Evolutionary conservation across 2,888 invertebrate genomes (phyloP).

Genomic region (Parnassius orleans): DNA sequence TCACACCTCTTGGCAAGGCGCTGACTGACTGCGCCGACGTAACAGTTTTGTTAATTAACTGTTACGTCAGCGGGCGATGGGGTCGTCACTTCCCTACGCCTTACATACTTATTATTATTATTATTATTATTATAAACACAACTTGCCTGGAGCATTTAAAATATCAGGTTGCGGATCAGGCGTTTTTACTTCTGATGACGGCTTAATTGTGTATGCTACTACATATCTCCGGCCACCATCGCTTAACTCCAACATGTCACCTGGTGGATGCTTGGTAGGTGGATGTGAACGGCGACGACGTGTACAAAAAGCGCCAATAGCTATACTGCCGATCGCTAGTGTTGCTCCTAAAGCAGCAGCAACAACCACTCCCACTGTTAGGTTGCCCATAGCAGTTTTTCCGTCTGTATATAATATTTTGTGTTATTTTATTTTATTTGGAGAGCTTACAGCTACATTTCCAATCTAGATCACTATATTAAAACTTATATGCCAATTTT

Average conservation of each 20-base stretch:
- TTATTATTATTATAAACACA: background rate
- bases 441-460: no score
- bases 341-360: constrained; percentile 62
- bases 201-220: constrained; percentile 91
- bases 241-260: constrained; percentile 83
- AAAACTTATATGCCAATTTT: no score
- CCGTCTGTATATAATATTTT: constrained; percentile 74
- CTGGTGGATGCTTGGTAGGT: constrained; percentile 68
- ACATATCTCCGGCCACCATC: constrained; percentile 92
- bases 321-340: constrained; percentile 60
- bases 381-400: constrained; percentile 84
- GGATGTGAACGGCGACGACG: constrained; percentile 58
- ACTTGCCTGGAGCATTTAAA: constrained; percentile 86
- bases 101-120: no score
- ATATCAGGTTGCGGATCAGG: constrained; percentile 89
- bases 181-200: constrained; percentile 78
- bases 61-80: no score
- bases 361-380: constrained; percentile 84
- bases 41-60: no score
- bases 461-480: no score
- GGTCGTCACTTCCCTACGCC: no score
- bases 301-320: constrained; percentile 59
- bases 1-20: no score
- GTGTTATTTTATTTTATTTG: no score
- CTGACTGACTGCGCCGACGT: no score